A percentile compares a stretch with the other conserved stretches of the same genome.
Evolutionary conservation across 2,888 invertebrate genomes (phyloP).

Genomic region (Lordiphosa andalusiaca): DNA sequence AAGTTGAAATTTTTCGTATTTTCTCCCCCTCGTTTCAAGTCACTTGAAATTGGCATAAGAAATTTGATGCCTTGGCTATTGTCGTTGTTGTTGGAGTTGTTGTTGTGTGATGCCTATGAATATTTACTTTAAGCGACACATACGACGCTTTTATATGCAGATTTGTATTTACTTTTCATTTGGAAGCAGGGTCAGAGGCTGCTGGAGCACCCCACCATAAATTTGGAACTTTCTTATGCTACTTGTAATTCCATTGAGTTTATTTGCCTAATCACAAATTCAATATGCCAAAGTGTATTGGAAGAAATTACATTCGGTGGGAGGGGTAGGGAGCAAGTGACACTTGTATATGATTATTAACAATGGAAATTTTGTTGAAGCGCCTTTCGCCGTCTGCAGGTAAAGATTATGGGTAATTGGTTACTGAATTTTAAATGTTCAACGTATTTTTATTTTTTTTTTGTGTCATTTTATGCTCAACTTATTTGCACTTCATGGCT

Average conservation of each 20-base stretch:
- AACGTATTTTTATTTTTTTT: constrained; percentile 8
- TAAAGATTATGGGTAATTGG: constrained; percentile 46
- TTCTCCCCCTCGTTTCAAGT: constrained; percentile 26
- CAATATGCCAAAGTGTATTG: constrained; percentile 72
- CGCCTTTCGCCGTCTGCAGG: neutral
- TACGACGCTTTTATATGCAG: constrained; percentile 42
- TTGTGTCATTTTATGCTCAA: neutral
- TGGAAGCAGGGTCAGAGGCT: constrained; percentile 5
- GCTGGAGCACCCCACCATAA: constrained; percentile 37
- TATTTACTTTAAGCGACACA: constrained; percentile 65
- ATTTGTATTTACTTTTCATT: constrained; percentile 24
- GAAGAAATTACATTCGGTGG: constrained; percentile 63
- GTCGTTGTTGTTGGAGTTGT: constrained; percentile 25
- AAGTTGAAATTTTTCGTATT: constrained; percentile 30
- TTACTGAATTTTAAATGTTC: constrained; percentile 53
- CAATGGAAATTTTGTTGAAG: constrained; percentile 9
- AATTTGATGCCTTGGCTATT: constrained; percentile 20
- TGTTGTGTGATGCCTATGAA: constrained; percentile 55
- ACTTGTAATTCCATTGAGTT: constrained; percentile 65
- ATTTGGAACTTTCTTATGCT: constrained; percentile 45
- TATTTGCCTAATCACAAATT: constrained; percentile 75
- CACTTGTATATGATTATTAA: constrained; percentile 48
- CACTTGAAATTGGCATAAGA: constrained; percentile 49
- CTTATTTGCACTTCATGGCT: too few relatives aligned
- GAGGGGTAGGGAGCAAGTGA: constrained; percentile 30